Evolutionary conservation across 2,888 invertebrate genomes (phyloP).

Genomic region (Drosophila meridiana): DNA sequence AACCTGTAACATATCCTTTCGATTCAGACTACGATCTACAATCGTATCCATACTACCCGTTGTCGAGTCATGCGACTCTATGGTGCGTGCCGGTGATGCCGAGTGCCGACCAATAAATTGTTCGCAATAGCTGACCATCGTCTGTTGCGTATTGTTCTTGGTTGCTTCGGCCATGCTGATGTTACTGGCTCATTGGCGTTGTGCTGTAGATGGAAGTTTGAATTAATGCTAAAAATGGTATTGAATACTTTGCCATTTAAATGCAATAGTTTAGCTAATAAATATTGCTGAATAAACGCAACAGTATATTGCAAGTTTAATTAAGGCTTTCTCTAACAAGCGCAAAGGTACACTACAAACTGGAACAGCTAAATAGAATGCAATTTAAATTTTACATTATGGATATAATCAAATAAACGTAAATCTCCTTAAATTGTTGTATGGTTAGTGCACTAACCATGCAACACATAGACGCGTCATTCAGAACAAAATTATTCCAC

Average conservation of each 20-base stretch:
- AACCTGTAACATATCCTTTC: conserved; percentile 75
- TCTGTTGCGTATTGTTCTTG: conserved; percentile 31
- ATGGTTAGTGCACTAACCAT: no score
- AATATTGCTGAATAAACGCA: conserved; percentile 20
- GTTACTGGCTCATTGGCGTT: conserved; percentile 53
- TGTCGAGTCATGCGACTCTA: conserved; percentile 84
- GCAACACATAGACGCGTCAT: no score
- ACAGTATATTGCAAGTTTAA: conserved; percentile 30
- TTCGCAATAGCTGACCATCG: conserved; percentile 25
- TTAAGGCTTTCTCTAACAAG: neutral
- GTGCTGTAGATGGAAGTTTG: conserved; percentile 22
- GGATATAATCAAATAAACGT: no score
- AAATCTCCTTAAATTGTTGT: no score
- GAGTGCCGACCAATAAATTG: conserved; percentile 77
- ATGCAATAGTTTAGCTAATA: conserved; percentile 3
- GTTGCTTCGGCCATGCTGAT: conserved; percentile 52
- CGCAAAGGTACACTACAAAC: no score
- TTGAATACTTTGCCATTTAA: conserved; percentile 23
- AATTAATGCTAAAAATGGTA: conserved; percentile 6
- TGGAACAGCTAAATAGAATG: no score
- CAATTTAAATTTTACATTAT: no score
- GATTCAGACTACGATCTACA: conserved; percentile 80
- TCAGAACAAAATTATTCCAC: no score
- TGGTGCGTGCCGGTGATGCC: conserved; percentile 84
- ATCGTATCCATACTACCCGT: conserved; percentile 84